These are phyloP conservation scores for Kryphioiulus occultus DNA, from an alignment of 2,888 invertebrate species.

Conservation along the genomic window DNA sequence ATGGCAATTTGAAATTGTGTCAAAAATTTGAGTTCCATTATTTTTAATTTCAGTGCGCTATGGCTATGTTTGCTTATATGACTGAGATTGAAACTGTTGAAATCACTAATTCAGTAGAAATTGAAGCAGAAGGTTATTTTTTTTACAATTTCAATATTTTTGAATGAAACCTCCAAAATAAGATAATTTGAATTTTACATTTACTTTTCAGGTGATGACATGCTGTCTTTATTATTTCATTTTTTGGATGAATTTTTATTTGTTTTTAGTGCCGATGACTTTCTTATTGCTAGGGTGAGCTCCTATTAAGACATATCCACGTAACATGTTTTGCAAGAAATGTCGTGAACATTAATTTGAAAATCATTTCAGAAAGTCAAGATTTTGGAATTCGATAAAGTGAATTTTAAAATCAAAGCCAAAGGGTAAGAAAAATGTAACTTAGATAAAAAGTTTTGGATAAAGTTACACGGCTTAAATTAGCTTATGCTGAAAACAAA, in stretches of 20 bases:
- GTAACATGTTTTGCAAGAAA: too few species aligned
- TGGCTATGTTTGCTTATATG: conserved; percentile 98
- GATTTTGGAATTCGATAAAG: conserved; percentile 84
- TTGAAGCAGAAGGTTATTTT: conserved; percentile 77
- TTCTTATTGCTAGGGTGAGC: conserved; percentile 74
- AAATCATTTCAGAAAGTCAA: conserved; percentile 85
- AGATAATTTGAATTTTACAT: neutral
- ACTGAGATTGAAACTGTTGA: conserved; percentile 87
- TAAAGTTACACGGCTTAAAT: too few species aligned
- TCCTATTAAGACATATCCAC: too few species aligned
- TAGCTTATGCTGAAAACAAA: conserved; percentile 14
- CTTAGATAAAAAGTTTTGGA: conserved; percentile 37
- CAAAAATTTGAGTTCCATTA: neutral
- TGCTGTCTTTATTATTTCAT: conserved; percentile 86
- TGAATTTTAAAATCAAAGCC: conserved; percentile 80
- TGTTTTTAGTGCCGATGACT: conserved; percentile 90
- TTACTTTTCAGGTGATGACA: conserved; percentile 72
- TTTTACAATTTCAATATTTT: neutral
- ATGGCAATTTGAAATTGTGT: too few species aligned
- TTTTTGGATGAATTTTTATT: conserved; percentile 94
- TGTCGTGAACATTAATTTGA: too few species aligned
- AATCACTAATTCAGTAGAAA: conserved; percentile 76
- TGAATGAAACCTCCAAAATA: neutral
- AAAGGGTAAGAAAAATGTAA: conserved; percentile 61
- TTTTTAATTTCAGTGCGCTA: conserved; percentile 68